phyloP scores from a whole-genome alignment of 1,140 invertebrate species.

The Drosophila simulans region DNA sequence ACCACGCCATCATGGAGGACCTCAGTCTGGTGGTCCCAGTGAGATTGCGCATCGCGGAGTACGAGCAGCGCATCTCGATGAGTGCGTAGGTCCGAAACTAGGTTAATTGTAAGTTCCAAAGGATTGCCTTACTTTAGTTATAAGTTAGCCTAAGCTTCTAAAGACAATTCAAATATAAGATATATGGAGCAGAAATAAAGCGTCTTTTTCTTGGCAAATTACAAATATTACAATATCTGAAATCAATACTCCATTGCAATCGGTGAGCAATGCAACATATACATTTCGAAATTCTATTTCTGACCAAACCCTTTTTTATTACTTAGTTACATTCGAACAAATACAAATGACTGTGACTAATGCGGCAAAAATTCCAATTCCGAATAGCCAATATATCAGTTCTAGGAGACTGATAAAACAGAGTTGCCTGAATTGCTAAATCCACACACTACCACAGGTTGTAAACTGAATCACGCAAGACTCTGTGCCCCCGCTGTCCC shows the following conservation, averaged over 20 bases:
- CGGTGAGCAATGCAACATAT: too few species aligned
- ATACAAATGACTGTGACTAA: slow-evolving; percentile 35
- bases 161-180: slow-evolving; percentile 38
- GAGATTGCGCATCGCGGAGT: slow-evolving; percentile 73
- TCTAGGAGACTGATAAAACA: slow-evolving; percentile 23
- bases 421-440: slow-evolving; percentile 30
- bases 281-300: not conserved
- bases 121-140: slow-evolving; percentile 33
- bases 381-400: slow-evolving; percentile 34
- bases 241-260: too few species aligned
- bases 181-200: not conserved
- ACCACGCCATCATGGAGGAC: slow-evolving; percentile 78
- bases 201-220: not conserved
- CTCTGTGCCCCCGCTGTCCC: slow-evolving; percentile 7
- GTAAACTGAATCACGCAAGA: slow-evolving; percentile 70
- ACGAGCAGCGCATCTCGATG: slow-evolving; percentile 78
- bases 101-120: slow-evolving; percentile 50
- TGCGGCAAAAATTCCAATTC: slow-evolving; percentile 6
- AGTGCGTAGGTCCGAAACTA: slow-evolving; percentile 31
- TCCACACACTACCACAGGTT: slow-evolving; percentile 23
- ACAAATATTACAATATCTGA: too few species aligned
- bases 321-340: slow-evolving; percentile 10
- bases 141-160: slow-evolving; percentile 27
- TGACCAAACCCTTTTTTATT: slow-evolving; percentile 4
- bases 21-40: slow-evolving; percentile 76